Conservation (phyloP, 2,113 vertebrate species). For the Burhinus bistriatus region DNA sequence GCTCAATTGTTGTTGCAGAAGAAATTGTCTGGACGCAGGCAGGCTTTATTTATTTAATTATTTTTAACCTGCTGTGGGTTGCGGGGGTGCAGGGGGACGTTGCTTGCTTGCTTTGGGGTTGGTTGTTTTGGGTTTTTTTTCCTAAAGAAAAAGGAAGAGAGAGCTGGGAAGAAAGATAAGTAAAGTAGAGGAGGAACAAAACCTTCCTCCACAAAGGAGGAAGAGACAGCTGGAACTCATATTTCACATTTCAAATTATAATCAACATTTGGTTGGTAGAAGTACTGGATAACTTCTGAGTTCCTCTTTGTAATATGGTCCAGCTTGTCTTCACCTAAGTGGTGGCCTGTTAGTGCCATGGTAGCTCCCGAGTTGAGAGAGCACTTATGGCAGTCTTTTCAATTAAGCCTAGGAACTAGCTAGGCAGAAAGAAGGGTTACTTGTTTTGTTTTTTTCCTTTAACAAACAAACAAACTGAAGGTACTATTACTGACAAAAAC, state of each 20-base stretch:
- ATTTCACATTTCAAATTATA: background rate
- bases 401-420: background rate
- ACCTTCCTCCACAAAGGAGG: background rate
- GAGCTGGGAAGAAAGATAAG: background rate
- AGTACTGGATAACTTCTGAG: background rate
- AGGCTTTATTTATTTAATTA: background rate
- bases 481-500: background rate
- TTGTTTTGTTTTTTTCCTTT: rapidly evolving
- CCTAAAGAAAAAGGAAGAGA: background rate
- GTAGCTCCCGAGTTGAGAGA: background rate
- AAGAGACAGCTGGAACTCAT: background rate
- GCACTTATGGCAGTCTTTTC: rapidly evolving
- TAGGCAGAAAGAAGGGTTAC: background rate
- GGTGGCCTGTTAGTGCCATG: background rate
- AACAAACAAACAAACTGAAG: background rate
- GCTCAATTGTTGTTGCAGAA: background rate
- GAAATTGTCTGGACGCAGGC: background rate
- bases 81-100: background rate
- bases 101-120: background rate
- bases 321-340: background rate
- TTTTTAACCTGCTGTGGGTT: background rate
- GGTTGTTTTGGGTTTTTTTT: background rate
- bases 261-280: background rate
- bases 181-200: background rate
- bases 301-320: background rate